phyloP scores from a whole-genome alignment of 37 sponge, comb jelly and placozoan species.

The Beroe forskalii region DNA sequence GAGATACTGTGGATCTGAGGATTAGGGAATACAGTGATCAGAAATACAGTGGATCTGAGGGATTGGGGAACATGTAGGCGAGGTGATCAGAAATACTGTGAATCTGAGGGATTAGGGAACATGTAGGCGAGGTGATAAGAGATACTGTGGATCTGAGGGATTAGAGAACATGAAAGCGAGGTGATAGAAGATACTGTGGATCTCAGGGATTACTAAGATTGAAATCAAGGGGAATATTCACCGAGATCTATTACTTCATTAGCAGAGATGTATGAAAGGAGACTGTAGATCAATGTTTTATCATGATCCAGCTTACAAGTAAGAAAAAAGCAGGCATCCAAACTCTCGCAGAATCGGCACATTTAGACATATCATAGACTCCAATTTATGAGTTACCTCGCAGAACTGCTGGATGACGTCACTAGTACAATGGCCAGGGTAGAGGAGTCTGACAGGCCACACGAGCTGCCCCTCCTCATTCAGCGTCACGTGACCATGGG shows the following conservation, averaged over 20 bases:
- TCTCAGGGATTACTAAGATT: background rate
- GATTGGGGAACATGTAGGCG: no score
- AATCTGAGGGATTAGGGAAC: background rate
- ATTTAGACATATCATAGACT: no score
- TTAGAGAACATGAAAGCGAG: no score
- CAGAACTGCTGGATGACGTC: constrained; percentile 53
- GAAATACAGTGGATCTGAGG: background rate
- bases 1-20: background rate
- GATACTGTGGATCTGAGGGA: background rate
- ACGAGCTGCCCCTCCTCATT: constrained; percentile 35
- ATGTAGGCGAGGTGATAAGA: background rate
- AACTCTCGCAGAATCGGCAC: no score
- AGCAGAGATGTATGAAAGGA: background rate
- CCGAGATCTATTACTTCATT: no score
- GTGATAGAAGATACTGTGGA: background rate
- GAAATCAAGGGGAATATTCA: no score
- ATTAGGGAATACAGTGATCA: no score
- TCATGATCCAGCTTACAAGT: no score
- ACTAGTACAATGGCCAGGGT: constrained; percentile 27
- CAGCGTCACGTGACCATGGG: constrained; percentile 17
- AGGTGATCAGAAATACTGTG: background rate
- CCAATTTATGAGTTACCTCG: no score
- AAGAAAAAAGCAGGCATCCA: no score
- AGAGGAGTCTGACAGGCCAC: constrained; percentile 64
- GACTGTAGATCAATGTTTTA: background rate